These are phyloP conservation scores for Oreortyx pictus DNA, from an alignment of 2,797 vertebrate species.

Conservation along the genomic window DNA sequence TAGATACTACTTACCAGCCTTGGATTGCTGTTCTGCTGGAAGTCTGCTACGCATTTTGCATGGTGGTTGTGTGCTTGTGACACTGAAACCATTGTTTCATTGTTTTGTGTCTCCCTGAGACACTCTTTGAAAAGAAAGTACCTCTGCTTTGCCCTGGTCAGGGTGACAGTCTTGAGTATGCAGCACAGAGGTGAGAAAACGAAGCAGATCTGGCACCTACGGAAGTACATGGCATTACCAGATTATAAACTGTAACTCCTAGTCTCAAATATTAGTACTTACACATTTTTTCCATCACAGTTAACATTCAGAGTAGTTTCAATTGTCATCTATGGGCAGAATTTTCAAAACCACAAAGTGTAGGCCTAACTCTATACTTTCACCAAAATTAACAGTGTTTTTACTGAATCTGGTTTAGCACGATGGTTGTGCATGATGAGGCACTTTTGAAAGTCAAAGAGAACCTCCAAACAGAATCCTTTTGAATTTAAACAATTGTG, in stretches of 20 bases:
- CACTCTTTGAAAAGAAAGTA: neutral
- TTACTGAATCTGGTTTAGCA: neutral
- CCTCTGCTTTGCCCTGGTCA: neutral
- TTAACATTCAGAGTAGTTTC: conserved; percentile 40
- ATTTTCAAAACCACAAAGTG: neutral
- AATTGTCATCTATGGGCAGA: conserved; percentile 7
- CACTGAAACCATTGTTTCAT: neutral
- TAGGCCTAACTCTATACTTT: neutral
- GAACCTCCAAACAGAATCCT: neutral
- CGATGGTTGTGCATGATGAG: neutral
- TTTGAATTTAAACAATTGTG: neutral
- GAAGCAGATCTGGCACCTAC: neutral
- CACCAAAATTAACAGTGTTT: neutral
- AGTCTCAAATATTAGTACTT: conserved; percentile 11
- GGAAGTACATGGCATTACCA: neutral
- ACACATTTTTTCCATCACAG: conserved; percentile 44
- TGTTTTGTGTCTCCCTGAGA: neutral
- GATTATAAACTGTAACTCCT: neutral
- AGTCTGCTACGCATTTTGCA: neutral
- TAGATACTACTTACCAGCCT: neutral
- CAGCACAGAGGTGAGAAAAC: neutral
- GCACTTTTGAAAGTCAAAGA: neutral
- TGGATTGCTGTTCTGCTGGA: neutral
- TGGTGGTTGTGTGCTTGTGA: neutral
- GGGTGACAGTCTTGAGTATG: neutral